These are phyloP conservation scores for Orycteropus afer DNA, from an alignment of 2,113 vertebrate genomes.

Conservation along the genomic window DNA sequence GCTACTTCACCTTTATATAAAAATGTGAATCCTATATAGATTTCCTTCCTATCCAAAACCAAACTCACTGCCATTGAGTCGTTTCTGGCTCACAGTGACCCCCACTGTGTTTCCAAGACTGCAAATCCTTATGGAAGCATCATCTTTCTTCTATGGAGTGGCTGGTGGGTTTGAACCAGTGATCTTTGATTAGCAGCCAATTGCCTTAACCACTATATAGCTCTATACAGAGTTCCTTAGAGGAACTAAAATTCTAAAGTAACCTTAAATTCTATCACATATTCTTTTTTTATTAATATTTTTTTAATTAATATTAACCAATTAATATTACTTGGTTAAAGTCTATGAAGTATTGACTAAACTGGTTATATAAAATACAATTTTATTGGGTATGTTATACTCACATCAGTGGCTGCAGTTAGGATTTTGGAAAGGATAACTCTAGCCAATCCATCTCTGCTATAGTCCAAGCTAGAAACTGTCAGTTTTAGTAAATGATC, in stretches of 20 bases:
- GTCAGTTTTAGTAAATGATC: slow-evolving; percentile 97
- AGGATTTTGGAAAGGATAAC: slow-evolving; percentile 98
- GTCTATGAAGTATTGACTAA: background rate
- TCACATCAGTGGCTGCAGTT: slow-evolving; percentile 97
- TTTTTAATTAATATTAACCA: no score
- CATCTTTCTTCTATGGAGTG: no score
- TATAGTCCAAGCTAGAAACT: slow-evolving; percentile 97
- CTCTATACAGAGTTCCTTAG: background rate
- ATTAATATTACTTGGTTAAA: background rate
- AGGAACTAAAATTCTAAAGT: slow-evolving; percentile 33
- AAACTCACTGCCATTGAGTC: no score
- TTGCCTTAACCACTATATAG: no score
- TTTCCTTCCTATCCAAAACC: no score
- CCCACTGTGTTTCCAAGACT: no score
- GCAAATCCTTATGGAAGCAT: no score
- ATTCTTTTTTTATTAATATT: no score
- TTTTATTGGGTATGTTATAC: slow-evolving; percentile 63
- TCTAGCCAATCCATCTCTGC: slow-evolving; percentile 96
- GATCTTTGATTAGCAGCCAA: no score
- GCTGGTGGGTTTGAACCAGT: no score
- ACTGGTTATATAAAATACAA: background rate
- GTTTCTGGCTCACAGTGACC: no score
- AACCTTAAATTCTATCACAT: background rate
- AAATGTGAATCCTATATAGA: background rate
- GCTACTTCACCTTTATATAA: background rate